A percentile compares a stretch with the other conserved stretches of the same genome.
These are phyloP conservation scores for Cacoxenus indagator DNA, from an alignment of 2,888 invertebrate genomes.

Conservation along the genomic window DNA sequence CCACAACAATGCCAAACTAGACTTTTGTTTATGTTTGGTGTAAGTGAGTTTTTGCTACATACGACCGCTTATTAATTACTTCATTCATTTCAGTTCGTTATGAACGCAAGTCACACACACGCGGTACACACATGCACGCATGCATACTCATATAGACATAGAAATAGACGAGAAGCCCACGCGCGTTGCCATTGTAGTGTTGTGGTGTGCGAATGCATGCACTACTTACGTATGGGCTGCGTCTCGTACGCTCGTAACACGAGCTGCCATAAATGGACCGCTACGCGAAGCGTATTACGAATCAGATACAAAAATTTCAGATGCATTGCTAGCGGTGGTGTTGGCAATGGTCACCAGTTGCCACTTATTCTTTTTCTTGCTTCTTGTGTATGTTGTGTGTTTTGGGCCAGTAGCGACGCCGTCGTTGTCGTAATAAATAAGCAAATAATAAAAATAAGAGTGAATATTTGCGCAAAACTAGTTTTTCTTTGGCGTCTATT, in stretches of 20 bases:
- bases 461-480: conserved; percentile 35
- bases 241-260: conserved; percentile 42
- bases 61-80: conserved; percentile 57
- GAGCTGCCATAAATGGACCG: conserved; percentile 56
- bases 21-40: conserved; percentile 49
- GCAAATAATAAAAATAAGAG: conserved; percentile 50
- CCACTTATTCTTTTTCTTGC: conserved; percentile 33
- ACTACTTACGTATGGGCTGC: conserved; percentile 13
- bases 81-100: conserved; percentile 48
- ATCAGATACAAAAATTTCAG: conserved; percentile 12
- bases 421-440: conserved; percentile 42
- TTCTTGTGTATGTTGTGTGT: no score
- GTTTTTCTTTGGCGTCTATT: conserved; percentile 5
- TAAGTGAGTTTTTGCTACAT: conserved; percentile 33
- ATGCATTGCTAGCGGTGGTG: neutral
- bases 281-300: conserved; percentile 34
- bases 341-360: conserved; percentile 33
- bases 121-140: neutral
- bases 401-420: neutral
- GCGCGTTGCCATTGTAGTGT: neutral
- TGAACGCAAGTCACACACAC: conserved; percentile 48
- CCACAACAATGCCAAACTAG: conserved; percentile 5
- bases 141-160: conserved; percentile 21
- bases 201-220: neutral
- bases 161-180: neutral